Evolutionary conservation across 2,797 vertebrate species (phyloP), one percentile per base, ranked within the genome.

Genomic region (Gymnothorax reevesii): DNA sequence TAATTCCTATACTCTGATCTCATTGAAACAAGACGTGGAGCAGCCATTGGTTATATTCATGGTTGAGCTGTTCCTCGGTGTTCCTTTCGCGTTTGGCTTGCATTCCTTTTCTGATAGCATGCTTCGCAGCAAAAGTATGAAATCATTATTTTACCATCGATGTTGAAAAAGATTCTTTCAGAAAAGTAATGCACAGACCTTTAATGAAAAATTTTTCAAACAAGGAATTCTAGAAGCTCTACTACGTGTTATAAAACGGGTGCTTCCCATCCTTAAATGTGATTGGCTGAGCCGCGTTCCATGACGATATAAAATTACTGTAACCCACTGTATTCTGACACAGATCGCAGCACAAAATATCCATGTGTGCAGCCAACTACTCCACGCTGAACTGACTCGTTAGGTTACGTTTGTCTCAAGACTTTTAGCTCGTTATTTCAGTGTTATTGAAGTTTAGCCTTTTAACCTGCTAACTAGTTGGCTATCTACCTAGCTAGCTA

Each of bases 91-190:
- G 64, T 69, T 69, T n/a, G n/a, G n/a, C 6, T 25, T n/a, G n/a
- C 64, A 69, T 69, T 69, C n/a, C 64, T 69, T 69, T n/a, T n/a
- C 64, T 69, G 64, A 69, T n/a, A 69, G 64, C 25, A n/a, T 25
- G 64, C 22, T 69, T 69, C 25, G n/a, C 64, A 25, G 22, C 22
- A 25, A 7, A 17, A 66, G 8, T 7, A 69, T 69, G 25, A 22
- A 69, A 69, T 69, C 6, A 4, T 42, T 75, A 25, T 33, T 75
- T 80, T 79, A 52, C 75, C 54, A 6, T 7, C 8, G 12, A 4
- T 17, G 75, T 6, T 22, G 71, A 75, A 75, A 79, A 79, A 20
- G 15, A 20, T 52, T 17, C 33, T 2, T 6, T 79, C 75, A 52
- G 52, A 79, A 52, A 79, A 3, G 13, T 27, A 75, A 75, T 42